phyloP scores from a whole-genome alignment of 2,888 invertebrate species.

The Trichacis sp. region DNA sequence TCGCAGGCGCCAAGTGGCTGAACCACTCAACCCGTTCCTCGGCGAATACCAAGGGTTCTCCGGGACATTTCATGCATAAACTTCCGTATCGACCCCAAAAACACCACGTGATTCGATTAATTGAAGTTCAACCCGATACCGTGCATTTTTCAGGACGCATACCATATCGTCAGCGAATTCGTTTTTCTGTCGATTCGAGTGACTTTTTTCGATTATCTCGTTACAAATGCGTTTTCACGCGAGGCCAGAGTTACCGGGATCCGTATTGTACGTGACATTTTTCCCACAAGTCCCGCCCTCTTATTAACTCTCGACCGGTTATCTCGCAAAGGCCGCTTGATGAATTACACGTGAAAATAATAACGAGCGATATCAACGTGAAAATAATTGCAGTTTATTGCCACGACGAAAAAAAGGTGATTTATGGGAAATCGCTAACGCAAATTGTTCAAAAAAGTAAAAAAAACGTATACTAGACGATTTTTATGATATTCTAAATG shows the following conservation, averaged over 20 bases:
- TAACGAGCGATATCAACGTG: background rate
- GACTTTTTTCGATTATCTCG: background rate
- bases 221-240: slow-evolving; percentile 7
- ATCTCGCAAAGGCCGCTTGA: background rate
- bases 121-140: no score
- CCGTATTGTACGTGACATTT: background rate
- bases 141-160: no score
- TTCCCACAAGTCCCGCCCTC: background rate
- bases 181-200: no score
- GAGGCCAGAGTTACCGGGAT: background rate
- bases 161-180: no score
- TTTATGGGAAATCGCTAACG: no score
- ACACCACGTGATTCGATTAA: slow-evolving; percentile 44
- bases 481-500: no score
- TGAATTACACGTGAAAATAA: background rate
- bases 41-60: slow-evolving; percentile 49
- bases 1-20: slow-evolving; percentile 45
- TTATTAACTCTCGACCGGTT: background rate
- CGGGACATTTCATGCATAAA: slow-evolving; percentile 49
- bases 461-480: no score
- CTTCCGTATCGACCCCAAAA: slow-evolving; percentile 28
- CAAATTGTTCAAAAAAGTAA: background rate
- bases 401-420: background rate
- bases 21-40: slow-evolving; percentile 43
- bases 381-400: background rate